Conservation (phyloP, 2,113 vertebrate species). For the Erinaceus europaeus region DNA sequence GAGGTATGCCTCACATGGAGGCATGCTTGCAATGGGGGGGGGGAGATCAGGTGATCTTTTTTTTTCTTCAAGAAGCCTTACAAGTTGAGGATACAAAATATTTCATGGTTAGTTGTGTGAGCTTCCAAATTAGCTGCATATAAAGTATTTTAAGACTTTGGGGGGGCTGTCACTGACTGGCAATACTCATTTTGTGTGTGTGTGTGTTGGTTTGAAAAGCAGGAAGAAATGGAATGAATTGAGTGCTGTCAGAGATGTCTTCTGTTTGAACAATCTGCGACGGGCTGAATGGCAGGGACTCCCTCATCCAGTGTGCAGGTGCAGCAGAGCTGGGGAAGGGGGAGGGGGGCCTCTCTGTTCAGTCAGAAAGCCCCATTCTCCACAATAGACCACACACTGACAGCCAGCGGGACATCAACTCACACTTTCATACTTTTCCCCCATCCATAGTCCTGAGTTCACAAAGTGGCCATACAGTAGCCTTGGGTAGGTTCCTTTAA, state of each 20-base stretch:
- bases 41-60: conserved; percentile 47
- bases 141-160: conserved; percentile 82
- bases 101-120: conserved; percentile 78
- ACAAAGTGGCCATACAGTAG: conserved; percentile 87
- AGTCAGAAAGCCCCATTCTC: conserved; percentile 88
- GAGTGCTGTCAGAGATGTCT: conserved; percentile 93
- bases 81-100: conserved; percentile 63
- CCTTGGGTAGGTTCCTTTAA: conserved; percentile 83
- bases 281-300: conserved; percentile 94
- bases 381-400: conserved; percentile 98
- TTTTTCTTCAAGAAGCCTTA: conserved; percentile 1
- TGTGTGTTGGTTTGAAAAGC: conserved; percentile 86
- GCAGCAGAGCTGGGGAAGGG: conserved; percentile 87
- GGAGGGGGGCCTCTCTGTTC: conserved; percentile 82
- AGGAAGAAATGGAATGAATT: conserved; percentile 92
- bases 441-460: conserved; percentile 83
- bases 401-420: conserved; percentile 95
- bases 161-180: conserved; percentile 78
- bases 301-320: conserved; percentile 96
- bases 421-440: conserved; percentile 83
- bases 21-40: conserved; percentile 1
- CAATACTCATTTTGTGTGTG: conserved; percentile 78
- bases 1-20: neutral
- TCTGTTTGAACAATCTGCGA: conserved; percentile 87
- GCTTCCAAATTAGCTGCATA: conserved; percentile 79